Conservation (phyloP, 2,888 invertebrate genomes). For the Ochropleura leucogaster region DNA sequence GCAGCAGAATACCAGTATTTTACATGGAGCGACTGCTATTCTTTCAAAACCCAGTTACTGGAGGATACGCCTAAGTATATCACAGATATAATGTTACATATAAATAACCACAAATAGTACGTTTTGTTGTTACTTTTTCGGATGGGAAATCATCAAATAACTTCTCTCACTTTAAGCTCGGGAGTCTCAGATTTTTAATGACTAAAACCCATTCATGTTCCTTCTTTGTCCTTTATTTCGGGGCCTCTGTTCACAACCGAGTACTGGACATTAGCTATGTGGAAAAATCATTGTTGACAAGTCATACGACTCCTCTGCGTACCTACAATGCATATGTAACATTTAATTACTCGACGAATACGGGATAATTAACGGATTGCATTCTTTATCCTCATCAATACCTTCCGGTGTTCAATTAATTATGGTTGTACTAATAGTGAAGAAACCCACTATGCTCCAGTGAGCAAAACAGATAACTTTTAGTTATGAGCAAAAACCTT, state of each 20-base stretch:
- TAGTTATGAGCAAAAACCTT: neutral
- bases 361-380: constrained; percentile 39
- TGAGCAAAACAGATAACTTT: neutral
- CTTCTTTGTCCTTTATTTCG: too few relatives aligned
- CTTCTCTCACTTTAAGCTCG: too few relatives aligned
- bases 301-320: constrained; percentile 12
- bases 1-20: neutral
- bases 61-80: neutral
- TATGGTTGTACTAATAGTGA: constrained; percentile 4
- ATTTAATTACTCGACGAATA: constrained; percentile 33
- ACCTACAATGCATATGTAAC: constrained; percentile 20
- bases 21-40: neutral
- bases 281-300: constrained; percentile 5
- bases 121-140: too few relatives aligned
- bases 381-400: constrained; percentile 25
- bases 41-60: neutral
- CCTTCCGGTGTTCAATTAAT: constrained; percentile 19
- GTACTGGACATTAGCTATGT: neutral
- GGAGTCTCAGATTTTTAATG: too few relatives aligned
- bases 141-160: too few relatives aligned
- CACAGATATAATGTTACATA: constrained; percentile 3
- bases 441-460: neutral
- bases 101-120: neutral
- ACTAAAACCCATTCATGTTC: too few relatives aligned
- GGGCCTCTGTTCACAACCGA: too few relatives aligned